phyloP scores from a whole-genome alignment of 1,140 invertebrate genomes.

The Euura lappo region DNA sequence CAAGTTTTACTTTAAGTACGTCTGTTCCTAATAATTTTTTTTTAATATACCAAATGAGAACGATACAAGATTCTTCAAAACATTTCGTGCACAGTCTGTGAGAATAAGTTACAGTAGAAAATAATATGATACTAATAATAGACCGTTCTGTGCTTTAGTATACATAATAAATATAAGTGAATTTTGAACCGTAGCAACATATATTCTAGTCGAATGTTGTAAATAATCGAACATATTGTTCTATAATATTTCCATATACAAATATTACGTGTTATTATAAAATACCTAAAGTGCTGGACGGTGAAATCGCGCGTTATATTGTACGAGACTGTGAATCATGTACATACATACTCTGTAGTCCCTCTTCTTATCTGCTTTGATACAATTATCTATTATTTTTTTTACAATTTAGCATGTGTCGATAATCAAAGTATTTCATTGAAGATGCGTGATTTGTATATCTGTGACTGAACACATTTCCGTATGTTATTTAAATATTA shows the following conservation, averaged over 20 bases:
- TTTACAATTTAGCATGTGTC: background rate
- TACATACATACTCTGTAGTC: background rate
- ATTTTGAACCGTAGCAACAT: conserved; percentile 5
- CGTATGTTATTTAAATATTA: background rate
- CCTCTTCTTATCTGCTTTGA: conserved; percentile 3
- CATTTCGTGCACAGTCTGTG: background rate
- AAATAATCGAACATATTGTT: conserved; percentile 11
- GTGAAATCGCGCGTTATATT: background rate
- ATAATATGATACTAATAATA: background rate
- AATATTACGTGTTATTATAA: background rate
- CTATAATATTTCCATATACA: background rate
- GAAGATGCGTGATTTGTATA: background rate
- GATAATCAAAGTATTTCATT: conserved; percentile 4
- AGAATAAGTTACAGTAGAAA: background rate
- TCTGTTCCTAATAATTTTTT: background rate
- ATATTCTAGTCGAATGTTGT: conserved; percentile 13
- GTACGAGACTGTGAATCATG: conserved; percentile 5
- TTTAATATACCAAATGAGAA: background rate
- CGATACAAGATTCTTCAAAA: background rate
- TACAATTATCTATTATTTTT: background rate
- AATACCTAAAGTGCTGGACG: conserved; percentile 5
- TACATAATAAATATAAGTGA: background rate
- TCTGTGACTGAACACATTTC: background rate
- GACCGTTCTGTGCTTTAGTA: conserved; percentile 6
- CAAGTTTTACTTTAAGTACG: background rate